Evolutionary conservation across 53 echinoderm and acorn worm species (phyloP), one percentile per base, ranked within the genome.

Genomic region (Hippasteria phrygiana): DNA sequence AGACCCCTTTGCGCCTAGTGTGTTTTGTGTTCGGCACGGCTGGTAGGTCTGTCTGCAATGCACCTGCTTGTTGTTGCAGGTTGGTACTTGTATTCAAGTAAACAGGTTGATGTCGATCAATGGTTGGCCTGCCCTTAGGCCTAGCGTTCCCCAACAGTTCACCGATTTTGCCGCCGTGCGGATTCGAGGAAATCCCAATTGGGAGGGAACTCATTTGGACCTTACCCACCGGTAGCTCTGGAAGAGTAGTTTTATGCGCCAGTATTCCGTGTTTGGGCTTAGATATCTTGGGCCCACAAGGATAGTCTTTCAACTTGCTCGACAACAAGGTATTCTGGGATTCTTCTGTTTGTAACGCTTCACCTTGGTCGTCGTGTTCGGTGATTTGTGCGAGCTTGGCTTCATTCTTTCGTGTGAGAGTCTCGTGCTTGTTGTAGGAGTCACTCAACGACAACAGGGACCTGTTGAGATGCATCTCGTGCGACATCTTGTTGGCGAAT

Each of bases 401-500:
- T 87, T 95, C 90, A 43, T 87, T 93, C 22, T 78, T 42, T 6
- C 74, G 41, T 31, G 75, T 56, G 66, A 80, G 83, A 9, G 66
- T 55, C 38, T 80, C 67, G 31, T 87, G 53, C 45, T 72, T 42
- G 40, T 78, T 62, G 90, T 75, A 81, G 12, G 90, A 76, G 41
- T 90, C 59, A 83, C 54, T 87, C 48, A 95, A 71, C 38, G 93
- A 89, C 64, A 84, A 72, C 40, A 95, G 72, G 2, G 91, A 87
- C 74, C 90, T 53, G 73, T 93, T 93, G 47, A 93, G 43, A 46
- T 75, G 74, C 43, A 69, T 65, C 50, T 91, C 88, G 38, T 87
- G 51, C 24, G 91, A 32, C 76, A 76, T 43, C 43, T 87, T 91
- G 87, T 90, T 54, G 17, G 81, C 47, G 59, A 43, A 82, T 22